phyloP scores from a whole-genome alignment of 2,797 vertebrate species.

The Macropodus opercularis region DNA sequence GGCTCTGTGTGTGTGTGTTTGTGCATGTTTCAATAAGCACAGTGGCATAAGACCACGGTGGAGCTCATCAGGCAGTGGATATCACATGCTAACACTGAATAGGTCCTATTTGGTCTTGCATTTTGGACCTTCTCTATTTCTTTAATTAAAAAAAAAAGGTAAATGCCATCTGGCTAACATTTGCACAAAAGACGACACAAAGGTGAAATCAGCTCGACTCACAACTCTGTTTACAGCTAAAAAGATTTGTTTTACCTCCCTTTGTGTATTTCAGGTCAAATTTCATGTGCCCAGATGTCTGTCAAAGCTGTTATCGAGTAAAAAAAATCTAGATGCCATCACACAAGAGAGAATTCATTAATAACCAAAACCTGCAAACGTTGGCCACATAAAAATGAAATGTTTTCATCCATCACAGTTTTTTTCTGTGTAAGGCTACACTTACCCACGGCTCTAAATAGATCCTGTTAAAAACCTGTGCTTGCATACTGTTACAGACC shows the following conservation, averaged over 20 bases:
- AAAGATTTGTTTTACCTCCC: constrained; percentile 64
- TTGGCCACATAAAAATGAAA: constrained; percentile 76
- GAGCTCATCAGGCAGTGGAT: constrained; percentile 36
- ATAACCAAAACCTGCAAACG: constrained; percentile 71
- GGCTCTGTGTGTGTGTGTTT: constrained; percentile 31
- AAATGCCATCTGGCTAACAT: constrained; percentile 33
- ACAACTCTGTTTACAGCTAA: constrained; percentile 67
- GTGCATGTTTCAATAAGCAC: constrained; percentile 64
- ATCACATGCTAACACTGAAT: constrained; percentile 52
- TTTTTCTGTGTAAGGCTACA: constrained; percentile 57
- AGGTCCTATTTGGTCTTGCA: constrained; percentile 41
- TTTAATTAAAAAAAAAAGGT: constrained; percentile 17
- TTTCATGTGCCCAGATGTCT: constrained; percentile 63
- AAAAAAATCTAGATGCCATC: constrained; percentile 62
- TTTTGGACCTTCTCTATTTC: constrained; percentile 15
- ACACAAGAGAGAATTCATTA: constrained; percentile 75
- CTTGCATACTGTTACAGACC: constrained; percentile 78
- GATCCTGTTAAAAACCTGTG: constrained; percentile 69
- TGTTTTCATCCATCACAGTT: constrained; percentile 75
- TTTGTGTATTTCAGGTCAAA: constrained; percentile 57
- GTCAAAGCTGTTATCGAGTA: constrained; percentile 57
- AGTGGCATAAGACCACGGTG: constrained; percentile 40
- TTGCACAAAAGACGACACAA: constrained; percentile 50
- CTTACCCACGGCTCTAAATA: constrained; percentile 69
- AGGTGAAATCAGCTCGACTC: constrained; percentile 64